Conservation (phyloP, 2,113 vertebrate genomes). For the Spea bombifrons region DNA sequence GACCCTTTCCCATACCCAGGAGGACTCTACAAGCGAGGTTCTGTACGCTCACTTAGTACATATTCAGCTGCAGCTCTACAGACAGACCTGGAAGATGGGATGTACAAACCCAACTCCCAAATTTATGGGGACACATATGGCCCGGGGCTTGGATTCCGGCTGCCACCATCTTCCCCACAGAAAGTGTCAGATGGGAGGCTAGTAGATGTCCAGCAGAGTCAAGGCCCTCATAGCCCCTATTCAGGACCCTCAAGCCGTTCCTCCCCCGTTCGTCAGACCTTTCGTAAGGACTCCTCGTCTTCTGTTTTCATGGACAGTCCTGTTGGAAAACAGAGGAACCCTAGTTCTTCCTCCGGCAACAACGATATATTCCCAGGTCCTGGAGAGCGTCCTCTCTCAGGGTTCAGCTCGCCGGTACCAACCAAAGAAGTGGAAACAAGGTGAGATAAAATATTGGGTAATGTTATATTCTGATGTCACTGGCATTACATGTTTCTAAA, state of each 20-base stretch:
- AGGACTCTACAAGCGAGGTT: constrained; percentile 89
- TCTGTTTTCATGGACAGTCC: constrained; percentile 90
- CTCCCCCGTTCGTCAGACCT: constrained; percentile 87
- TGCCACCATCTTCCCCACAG: constrained; percentile 91
- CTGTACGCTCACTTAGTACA: constrained; percentile 90
- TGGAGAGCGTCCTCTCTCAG: constrained; percentile 70
- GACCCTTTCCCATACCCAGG: constrained; percentile 90
- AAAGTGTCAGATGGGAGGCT: constrained; percentile 77
- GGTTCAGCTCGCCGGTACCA: constrained; percentile 75
- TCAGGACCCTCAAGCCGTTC: constrained; percentile 84
- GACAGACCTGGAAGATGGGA: constrained; percentile 85
- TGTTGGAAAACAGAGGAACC: constrained; percentile 76
- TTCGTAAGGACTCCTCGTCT: constrained; percentile 92
- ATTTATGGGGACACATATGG: constrained; percentile 82
- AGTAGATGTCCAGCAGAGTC: constrained; percentile 73
- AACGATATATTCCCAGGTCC: constrained; percentile 77
- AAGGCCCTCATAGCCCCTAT: constrained; percentile 79
- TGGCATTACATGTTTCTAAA: too few relatives aligned
- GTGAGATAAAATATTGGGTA: constrained; percentile 58
- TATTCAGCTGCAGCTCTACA: constrained; percentile 91
- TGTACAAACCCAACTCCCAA: constrained; percentile 85
- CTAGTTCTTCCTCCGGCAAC: constrained; percentile 70
- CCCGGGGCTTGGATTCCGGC: constrained; percentile 80
- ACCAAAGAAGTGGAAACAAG: constrained; percentile 82
- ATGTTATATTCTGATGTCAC: too few relatives aligned